Percentiles rank a stretch among this genome's conserved stretches.
These are phyloP conservation scores for Drosophila arizonae DNA, from an alignment of 1,140 invertebrate species.

Conservation along the genomic window DNA sequence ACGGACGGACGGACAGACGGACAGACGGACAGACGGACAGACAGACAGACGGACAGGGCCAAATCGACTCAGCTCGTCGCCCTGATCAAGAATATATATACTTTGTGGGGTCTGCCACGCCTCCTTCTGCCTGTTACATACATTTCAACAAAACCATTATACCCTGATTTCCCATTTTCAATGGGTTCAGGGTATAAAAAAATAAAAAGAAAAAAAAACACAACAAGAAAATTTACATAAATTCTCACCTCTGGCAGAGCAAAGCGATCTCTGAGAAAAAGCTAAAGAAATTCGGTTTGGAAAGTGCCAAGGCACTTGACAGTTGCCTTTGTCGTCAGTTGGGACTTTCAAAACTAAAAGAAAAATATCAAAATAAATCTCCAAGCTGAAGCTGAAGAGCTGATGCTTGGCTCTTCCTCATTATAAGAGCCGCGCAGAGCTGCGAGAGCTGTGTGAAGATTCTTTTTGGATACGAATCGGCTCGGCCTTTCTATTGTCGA, in stretches of 20 bases:
- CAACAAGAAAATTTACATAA: constrained; percentile 63
- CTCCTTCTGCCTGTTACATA: too few species aligned
- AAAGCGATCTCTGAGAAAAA: constrained; percentile 42
- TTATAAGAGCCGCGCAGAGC: constrained; percentile 28
- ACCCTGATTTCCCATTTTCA: too few species aligned
- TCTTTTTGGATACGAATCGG: constrained; percentile 17
- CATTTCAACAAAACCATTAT: too few species aligned
- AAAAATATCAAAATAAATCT: constrained; percentile 6
- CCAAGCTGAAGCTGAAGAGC: constrained; percentile 29
- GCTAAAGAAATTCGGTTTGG: constrained; percentile 48
- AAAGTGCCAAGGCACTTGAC: constrained; percentile 75
- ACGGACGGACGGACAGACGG: too few species aligned
- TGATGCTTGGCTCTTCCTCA: constrained; percentile 41
- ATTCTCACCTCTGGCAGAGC: constrained; percentile 70
- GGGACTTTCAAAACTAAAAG: constrained; percentile 49
- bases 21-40: too few species aligned
- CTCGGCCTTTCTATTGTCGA: constrained; percentile 42
- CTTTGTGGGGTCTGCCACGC: too few species aligned
- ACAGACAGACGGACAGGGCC: too few species aligned
- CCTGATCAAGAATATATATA: too few species aligned
- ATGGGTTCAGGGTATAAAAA: too few species aligned
- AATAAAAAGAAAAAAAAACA: constrained; percentile 17
- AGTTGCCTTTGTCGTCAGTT: constrained; percentile 51
- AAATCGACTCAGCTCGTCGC: too few species aligned
- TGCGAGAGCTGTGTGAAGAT: constrained; percentile 28